Percentiles rank a stretch among this genome's conserved stretches.
phyloP scores from a whole-genome alignment of 2,888 invertebrate genomes.

The Epinotia demarniana region DNA sequence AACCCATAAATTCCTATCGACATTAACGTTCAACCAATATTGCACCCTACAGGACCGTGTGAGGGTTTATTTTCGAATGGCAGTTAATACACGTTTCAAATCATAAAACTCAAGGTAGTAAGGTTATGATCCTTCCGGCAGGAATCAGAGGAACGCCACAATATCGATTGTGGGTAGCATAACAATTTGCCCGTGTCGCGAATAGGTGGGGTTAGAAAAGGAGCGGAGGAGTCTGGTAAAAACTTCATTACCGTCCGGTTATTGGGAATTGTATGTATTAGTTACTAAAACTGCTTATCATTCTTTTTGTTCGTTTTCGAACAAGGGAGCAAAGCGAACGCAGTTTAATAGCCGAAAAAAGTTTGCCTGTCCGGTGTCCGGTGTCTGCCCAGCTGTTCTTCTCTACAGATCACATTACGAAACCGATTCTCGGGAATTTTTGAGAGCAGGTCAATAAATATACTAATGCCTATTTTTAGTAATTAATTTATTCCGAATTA shows the following conservation, averaged over 20 bases:
- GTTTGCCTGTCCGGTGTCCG: too few relatives aligned
- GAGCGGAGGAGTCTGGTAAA: neutral
- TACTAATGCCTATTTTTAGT: too few relatives aligned
- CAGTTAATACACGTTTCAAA: neutral
- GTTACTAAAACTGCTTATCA: too few relatives aligned
- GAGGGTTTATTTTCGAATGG: neutral
- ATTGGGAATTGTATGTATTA: too few relatives aligned
- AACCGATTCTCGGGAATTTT: too few relatives aligned
- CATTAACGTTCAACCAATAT: neutral
- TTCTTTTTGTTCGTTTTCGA: too few relatives aligned
- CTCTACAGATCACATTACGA: too few relatives aligned
- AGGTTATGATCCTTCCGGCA: constrained; percentile 3
- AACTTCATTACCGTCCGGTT: neutral
- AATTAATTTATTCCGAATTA: too few relatives aligned
- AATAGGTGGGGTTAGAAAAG: neutral
- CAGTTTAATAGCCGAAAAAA: too few relatives aligned
- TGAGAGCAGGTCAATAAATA: too few relatives aligned
- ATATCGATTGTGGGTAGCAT: constrained; percentile 4
- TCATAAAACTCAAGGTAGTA: constrained; percentile 15
- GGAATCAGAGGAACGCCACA: constrained; percentile 1
- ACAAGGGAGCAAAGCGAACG: too few relatives aligned
- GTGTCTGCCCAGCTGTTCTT: too few relatives aligned
- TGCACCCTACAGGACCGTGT: neutral
- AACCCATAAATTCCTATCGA: neutral
- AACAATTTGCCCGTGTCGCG: constrained; percentile 5